A percentile compares a stretch with the other conserved stretches of the same genome.
phyloP scores from a whole-genome alignment of 2,113 vertebrate species.

The Collichthys lucidus region DNA sequence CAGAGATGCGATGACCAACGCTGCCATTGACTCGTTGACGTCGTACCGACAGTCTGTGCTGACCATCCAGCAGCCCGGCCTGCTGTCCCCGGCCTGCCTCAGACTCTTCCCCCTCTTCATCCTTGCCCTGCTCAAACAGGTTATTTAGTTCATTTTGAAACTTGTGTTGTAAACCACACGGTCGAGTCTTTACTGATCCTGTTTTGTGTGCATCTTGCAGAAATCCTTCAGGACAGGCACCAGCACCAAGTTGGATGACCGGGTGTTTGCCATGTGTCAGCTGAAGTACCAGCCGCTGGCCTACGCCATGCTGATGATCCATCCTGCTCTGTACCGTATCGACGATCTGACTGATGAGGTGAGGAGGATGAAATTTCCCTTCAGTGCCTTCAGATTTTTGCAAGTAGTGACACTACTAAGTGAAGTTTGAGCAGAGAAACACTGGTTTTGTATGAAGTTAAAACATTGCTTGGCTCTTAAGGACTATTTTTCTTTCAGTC shows the following conservation, averaged over 20 bases:
- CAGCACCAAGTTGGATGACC: conserved; percentile 90
- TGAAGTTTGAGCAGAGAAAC: neutral
- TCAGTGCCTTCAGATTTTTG: neutral
- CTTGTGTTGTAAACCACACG: neutral
- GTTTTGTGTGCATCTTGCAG: conserved; percentile 73
- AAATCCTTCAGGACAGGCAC: conserved; percentile 95
- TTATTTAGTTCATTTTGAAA: conserved; percentile 46
- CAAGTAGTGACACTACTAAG: too few species aligned
- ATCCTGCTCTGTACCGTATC: conserved; percentile 91
- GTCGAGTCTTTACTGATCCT: neutral
- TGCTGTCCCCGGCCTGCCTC: conserved; percentile 90
- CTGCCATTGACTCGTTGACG: conserved; percentile 90
- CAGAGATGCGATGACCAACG: conserved; percentile 94
- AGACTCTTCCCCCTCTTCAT: conserved; percentile 92
- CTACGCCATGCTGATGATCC: conserved; percentile 93
- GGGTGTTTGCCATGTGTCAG: conserved; percentile 95
- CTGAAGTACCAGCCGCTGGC: conserved; percentile 95
- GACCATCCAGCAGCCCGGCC: conserved; percentile 91
- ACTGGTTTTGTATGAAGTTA: too few species aligned
- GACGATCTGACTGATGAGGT: conserved; percentile 95
- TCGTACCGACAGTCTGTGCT: conserved; percentile 90
- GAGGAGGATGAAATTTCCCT: conserved; percentile 25
- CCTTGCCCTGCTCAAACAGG: conserved; percentile 95
- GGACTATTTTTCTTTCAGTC: neutral
- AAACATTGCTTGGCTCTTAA: neutral